Conservation (phyloP, 2,797 vertebrate genomes). For the Potorous gilbertii region DNA sequence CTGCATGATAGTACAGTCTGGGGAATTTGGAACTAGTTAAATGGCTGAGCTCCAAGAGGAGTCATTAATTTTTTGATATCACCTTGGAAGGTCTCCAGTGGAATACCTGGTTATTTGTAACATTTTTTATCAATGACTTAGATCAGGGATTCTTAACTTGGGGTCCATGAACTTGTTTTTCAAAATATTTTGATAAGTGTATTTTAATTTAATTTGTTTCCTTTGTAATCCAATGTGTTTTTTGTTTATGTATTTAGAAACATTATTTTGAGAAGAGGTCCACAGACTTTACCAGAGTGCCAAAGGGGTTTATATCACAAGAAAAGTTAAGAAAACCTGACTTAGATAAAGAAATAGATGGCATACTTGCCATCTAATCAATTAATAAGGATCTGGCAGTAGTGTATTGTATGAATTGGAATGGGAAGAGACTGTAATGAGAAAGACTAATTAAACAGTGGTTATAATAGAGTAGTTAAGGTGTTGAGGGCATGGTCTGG, state of each 20-base stretch:
- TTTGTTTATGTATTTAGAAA: not conserved
- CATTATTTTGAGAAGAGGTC: not conserved
- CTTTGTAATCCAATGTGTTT: not conserved
- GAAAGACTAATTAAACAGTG: not conserved
- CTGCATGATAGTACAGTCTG: not conserved
- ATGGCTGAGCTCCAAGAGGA: not conserved
- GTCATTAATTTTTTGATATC: not conserved
- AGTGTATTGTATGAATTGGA: not conserved
- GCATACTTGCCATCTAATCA: not conserved
- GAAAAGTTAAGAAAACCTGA: not conserved
- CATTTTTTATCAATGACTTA: not conserved
- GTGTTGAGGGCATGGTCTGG: not conserved
- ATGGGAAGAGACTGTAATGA: not conserved
- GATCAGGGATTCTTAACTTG: not conserved
- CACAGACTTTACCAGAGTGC: not conserved
- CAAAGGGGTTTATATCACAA: not conserved
- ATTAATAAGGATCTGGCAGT: not conserved
- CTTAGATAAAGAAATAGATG: not conserved
- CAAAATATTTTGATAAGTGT: not conserved
- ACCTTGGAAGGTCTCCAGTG: not conserved
- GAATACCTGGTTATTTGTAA: not conserved
- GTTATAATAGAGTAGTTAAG: not conserved
- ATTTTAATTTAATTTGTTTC: not conserved
- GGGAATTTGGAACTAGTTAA: not conserved
- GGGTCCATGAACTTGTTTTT: not conserved